Percentiles rank a stretch among this genome's conserved stretches.
These are phyloP conservation scores for Sebastes oblongus DNA, from an alignment of 2,797 vertebrate genomes.

Conservation along the genomic window DNA sequence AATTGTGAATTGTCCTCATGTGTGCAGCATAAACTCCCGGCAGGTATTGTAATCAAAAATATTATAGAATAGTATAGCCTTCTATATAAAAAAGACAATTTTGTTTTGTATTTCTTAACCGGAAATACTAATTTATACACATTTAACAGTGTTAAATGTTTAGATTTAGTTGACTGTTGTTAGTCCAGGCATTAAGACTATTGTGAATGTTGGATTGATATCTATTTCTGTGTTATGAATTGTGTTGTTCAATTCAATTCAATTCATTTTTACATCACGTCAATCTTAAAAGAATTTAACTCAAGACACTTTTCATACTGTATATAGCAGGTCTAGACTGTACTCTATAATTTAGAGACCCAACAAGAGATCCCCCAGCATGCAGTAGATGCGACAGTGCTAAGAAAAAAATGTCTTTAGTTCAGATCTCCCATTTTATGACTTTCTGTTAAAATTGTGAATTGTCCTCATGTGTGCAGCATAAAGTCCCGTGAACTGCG, in stretches of 20 bases:
- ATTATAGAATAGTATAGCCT: too few species aligned
- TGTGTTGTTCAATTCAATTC: not conserved
- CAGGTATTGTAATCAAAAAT: too few species aligned
- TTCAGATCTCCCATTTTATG: too few species aligned
- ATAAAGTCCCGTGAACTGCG: conserved; percentile 58
- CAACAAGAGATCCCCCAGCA: too few species aligned
- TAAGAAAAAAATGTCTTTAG: too few species aligned
- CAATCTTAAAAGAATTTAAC: too few species aligned
- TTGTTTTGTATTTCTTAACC: not conserved
- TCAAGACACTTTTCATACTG: too few species aligned
- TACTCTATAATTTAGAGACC: too few species aligned
- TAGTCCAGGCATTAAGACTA: not conserved
- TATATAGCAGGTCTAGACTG: too few species aligned
- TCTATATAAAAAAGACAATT: too few species aligned
- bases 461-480: conserved; percentile 13
- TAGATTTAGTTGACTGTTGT: not conserved
- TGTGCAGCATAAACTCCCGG: conserved; percentile 51
- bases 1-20: not conserved
- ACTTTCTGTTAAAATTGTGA: not conserved
- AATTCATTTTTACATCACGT: not conserved
- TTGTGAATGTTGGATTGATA: not conserved
- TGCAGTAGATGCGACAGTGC: too few species aligned
- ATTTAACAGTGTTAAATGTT: not conserved
- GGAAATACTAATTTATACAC: not conserved
- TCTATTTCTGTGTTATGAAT: not conserved